phyloP scores from a whole-genome alignment of 2,113 vertebrate species.

The Hemiprocne comata region DNA sequence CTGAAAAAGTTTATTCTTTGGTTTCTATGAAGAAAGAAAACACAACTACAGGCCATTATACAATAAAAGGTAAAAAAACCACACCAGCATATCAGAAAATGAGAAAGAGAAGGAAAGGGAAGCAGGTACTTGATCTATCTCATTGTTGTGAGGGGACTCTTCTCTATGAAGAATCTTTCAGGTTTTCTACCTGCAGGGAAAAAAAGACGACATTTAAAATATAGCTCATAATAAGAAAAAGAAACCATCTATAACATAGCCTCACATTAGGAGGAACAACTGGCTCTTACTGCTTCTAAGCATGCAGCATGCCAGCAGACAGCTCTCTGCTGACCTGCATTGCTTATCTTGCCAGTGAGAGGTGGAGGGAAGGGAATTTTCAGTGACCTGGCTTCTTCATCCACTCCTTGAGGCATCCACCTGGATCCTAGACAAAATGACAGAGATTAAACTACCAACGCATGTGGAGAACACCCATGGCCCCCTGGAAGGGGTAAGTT shows the following conservation, averaged over 20 bases:
- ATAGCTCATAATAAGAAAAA: neutral
- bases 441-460: neutral
- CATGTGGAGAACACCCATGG: neutral
- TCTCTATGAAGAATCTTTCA: neutral
- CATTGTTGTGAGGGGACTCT: neutral
- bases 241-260: neutral
- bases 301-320: accelerated
- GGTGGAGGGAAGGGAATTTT: neutral
- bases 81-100: neutral
- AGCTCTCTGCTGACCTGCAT: neutral
- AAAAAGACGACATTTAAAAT: neutral
- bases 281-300: neutral
- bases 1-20: slow-evolving; percentile 11
- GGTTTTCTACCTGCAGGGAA: neutral
- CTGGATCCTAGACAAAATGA: neutral
- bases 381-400: neutral
- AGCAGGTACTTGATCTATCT: neutral
- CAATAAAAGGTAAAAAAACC: neutral
- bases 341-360: neutral
- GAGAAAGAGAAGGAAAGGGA: neutral
- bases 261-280: neutral
- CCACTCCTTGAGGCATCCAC: neutral
- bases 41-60: neutral
- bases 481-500: neutral
- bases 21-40: neutral